Evolutionary conservation across 2,888 invertebrate genomes (phyloP).

Genomic region (Eustalomyia histrio): DNA sequence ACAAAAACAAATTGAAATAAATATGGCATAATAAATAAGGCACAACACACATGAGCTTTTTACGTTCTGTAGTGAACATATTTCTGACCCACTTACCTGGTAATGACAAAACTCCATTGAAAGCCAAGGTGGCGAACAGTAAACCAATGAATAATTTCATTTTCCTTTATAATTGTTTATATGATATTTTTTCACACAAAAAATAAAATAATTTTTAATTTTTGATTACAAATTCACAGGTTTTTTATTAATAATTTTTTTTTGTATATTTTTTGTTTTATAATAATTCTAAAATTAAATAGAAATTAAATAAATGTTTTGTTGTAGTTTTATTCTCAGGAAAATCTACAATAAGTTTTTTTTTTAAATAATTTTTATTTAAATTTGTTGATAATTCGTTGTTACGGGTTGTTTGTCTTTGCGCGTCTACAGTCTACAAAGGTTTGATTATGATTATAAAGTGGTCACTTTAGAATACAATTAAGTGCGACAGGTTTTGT

Average conservation of each 20-base stretch:
- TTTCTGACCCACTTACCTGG: constrained; percentile 75
- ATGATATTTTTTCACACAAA: constrained; percentile 31
- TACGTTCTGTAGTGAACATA: not conserved
- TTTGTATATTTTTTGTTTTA: not conserved
- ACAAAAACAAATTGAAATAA: constrained; percentile 4
- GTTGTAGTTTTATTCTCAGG: not conserved
- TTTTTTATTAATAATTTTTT: not conserved
- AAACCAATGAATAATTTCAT: constrained; percentile 76
- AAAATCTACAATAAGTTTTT: not conserved
- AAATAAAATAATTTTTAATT: constrained; percentile 27
- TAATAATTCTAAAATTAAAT: not conserved
- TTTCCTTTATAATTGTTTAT: constrained; percentile 49
- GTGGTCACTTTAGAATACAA: constrained; percentile 59
- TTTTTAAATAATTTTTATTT: constrained; percentile 6
- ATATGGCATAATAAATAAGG: constrained; percentile 2
- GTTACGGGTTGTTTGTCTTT: constrained; percentile 55
- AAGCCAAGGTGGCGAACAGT: constrained; percentile 73
- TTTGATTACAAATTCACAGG: not conserved
- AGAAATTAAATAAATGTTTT: too few species aligned
- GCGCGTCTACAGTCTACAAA: constrained; percentile 66
- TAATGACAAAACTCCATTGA: constrained; percentile 74
- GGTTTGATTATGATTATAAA: constrained; percentile 65
- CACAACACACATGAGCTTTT: not conserved
- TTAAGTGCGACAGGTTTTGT: constrained; percentile 63
- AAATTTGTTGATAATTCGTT: constrained; percentile 31